Conservation (phyloP, 2,888 invertebrate genomes). For the Acleris literana region DNA sequence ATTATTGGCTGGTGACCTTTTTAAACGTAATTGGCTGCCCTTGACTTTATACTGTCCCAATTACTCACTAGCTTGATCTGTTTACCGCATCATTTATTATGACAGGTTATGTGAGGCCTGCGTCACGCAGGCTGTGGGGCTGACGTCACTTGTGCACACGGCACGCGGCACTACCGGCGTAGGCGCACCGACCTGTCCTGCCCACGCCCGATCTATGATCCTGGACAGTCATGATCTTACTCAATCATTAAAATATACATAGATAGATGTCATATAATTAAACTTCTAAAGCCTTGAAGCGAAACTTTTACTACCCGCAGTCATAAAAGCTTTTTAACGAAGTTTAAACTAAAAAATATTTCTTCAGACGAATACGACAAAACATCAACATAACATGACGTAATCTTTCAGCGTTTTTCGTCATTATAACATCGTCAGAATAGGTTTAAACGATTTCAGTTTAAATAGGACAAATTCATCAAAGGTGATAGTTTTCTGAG, state of each 20-base stretch:
- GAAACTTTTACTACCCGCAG: conserved; percentile 12
- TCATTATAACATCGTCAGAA: not conserved
- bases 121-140: conserved; percentile 66
- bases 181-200: conserved; percentile 70
- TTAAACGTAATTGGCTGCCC: conserved; percentile 21
- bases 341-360: conserved; percentile 23
- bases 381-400: conserved; percentile 4
- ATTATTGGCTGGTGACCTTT: conserved; percentile 19
- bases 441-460: conserved; percentile 4
- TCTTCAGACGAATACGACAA: conserved; percentile 12
- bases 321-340: conserved; percentile 19
- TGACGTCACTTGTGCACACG: conserved; percentile 79
- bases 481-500: conserved; percentile 20
- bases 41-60: conserved; percentile 27
- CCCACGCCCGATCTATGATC: conserved; percentile 57
- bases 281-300: conserved; percentile 6
- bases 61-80: conserved; percentile 18
- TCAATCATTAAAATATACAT: conserved; percentile 24
- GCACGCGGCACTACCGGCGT: conserved; percentile 77
- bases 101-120: conserved; percentile 40
- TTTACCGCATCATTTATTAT: conserved; percentile 27
- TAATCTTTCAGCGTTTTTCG: conserved; percentile 6
- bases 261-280: conserved; percentile 3
- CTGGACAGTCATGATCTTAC: conserved; percentile 35
- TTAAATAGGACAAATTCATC: not conserved